These are phyloP conservation scores for Balearica regulorum DNA, from an alignment of 2,797 vertebrate genomes.

Conservation along the genomic window DNA sequence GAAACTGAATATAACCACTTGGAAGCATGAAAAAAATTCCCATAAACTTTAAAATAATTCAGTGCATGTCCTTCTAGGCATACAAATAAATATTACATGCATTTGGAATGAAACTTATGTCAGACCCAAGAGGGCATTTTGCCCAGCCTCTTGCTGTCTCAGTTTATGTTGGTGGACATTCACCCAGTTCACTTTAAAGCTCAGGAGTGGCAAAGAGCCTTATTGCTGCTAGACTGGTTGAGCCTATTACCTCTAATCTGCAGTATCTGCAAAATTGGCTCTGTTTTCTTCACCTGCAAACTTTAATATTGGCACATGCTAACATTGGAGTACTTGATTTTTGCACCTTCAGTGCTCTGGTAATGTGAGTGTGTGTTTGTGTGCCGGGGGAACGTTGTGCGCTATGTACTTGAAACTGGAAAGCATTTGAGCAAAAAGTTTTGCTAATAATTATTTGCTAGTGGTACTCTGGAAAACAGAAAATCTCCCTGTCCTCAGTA, in stretches of 20 bases:
- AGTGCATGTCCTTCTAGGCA: background rate
- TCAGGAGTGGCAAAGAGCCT: background rate
- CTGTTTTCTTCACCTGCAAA: background rate
- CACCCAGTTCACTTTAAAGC: background rate
- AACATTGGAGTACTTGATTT: background rate
- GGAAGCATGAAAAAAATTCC: background rate
- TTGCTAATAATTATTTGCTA: background rate
- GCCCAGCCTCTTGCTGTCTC: background rate
- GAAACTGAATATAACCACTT: background rate
- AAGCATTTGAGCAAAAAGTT: background rate
- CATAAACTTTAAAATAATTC: background rate
- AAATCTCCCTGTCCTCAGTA: background rate
- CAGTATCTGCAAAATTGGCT: background rate
- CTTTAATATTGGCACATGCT: background rate
- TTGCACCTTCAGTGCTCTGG: background rate
- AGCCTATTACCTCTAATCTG: fast-evolving
- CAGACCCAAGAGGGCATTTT: background rate
- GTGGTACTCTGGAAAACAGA: background rate
- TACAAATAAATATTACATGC: background rate
- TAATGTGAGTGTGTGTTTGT: background rate
- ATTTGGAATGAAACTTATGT: background rate
- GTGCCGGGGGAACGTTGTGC: fast-evolving
- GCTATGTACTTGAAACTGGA: background rate
- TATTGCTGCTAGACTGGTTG: background rate
- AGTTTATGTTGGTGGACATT: background rate